Percentiles rank a stretch among this genome's conserved stretches.
Conservation (phyloP, 2,113 vertebrate species). For the Saccopteryx bilineata region DNA sequence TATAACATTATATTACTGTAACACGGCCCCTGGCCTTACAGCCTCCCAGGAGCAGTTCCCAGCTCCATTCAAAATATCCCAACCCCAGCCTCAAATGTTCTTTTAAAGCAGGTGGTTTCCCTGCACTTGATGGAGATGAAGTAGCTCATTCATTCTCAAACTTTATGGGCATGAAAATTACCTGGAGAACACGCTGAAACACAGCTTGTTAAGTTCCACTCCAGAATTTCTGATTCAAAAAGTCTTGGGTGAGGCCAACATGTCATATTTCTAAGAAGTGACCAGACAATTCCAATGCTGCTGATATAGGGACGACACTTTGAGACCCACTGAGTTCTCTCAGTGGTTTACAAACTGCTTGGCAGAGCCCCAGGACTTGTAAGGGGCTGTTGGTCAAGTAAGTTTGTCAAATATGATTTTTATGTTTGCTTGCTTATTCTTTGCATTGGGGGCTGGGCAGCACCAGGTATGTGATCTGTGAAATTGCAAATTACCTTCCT, state of each 20-base stretch:
- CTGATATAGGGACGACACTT: neutral
- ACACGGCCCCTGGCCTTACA: too few relatives aligned
- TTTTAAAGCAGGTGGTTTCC: neutral
- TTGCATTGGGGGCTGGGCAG: too few relatives aligned
- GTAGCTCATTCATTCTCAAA: neutral
- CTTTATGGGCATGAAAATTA: neutral
- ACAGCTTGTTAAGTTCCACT: neutral
- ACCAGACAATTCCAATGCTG: neutral
- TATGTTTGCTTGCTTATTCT: too few relatives aligned
- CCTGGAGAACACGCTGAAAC: neutral
- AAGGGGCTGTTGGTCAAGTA: neutral
- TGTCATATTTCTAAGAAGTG: neutral
- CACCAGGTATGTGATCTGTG: too few relatives aligned
- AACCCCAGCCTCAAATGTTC: neutral
- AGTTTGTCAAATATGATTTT: too few relatives aligned
- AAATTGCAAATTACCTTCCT: too few relatives aligned
- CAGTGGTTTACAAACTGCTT: neutral
- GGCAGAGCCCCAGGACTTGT: neutral
- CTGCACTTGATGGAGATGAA: neutral
- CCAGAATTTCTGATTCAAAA: neutral
- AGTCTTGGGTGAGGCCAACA: neutral
- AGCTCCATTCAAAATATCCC: neutral
- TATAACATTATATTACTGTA: too few relatives aligned
- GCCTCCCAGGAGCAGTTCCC: neutral
- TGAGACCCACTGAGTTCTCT: neutral